These are phyloP conservation scores for Tetramorium simillimum DNA, from an alignment of 1,140 invertebrate genomes.

Conservation along the genomic window DNA sequence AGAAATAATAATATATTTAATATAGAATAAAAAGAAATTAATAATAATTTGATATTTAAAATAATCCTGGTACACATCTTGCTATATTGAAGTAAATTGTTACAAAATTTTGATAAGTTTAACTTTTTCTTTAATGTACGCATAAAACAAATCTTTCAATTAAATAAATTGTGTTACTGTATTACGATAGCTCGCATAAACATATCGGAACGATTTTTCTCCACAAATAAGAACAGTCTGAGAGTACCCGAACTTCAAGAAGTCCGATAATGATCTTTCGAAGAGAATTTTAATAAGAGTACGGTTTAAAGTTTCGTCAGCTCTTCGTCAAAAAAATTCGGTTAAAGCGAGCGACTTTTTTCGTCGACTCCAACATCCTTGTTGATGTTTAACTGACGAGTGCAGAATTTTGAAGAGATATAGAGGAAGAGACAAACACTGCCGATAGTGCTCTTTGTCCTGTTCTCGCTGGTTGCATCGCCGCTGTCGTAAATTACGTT, in stretches of 20 bases:
- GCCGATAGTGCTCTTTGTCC: background rate
- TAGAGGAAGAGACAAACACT: background rate
- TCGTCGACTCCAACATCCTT: background rate
- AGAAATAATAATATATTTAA: background rate
- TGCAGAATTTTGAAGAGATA: slow-evolving; percentile 59
- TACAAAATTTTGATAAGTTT: background rate
- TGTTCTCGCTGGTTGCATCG: slow-evolving; percentile 14
- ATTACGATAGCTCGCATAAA: background rate
- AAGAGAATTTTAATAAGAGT: slow-evolving; percentile 31
- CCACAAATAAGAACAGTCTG: background rate
- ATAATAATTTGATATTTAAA: background rate
- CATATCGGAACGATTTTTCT: slow-evolving; percentile 7
- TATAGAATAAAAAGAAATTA: background rate
- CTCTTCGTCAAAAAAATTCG: slow-evolving; percentile 5
- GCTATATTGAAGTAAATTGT: background rate
- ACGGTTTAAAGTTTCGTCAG: background rate
- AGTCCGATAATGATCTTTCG: slow-evolving; percentile 14
- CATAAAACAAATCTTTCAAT: background rate
- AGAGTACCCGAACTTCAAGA: background rate
- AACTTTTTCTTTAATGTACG: background rate
- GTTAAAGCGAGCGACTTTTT: background rate
- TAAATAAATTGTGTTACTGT: background rate
- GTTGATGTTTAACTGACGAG: slow-evolving; percentile 30
- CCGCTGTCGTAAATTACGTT: slow-evolving; percentile 81
- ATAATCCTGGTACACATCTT: background rate